A percentile compares a stretch with the other conserved stretches of the same genome.
phyloP scores from a whole-genome alignment of 2,888 invertebrate genomes.

The Drosophila pseudotakahashii region DNA sequence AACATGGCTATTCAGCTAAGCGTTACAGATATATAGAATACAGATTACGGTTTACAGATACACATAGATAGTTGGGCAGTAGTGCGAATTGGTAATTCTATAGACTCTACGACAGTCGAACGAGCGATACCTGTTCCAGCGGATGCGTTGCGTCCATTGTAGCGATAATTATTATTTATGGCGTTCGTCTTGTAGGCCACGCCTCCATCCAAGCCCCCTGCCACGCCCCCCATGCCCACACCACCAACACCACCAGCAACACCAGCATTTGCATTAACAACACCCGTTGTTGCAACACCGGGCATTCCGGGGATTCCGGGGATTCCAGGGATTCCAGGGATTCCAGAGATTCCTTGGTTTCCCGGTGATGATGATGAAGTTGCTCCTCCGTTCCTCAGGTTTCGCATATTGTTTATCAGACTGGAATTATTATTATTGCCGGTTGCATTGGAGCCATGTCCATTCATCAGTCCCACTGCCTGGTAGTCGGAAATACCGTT shows the following conservation, averaged over 20 bases:
- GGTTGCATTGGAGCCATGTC: slow-evolving; percentile 43
- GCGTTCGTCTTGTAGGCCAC: slow-evolving; percentile 81
- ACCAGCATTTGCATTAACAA: slow-evolving; percentile 15
- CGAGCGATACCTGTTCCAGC: slow-evolving; percentile 82
- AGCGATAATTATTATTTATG: slow-evolving; percentile 84
- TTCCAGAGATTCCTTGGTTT: slow-evolving; percentile 1
- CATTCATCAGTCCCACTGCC: slow-evolving; percentile 54
- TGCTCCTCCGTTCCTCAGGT: slow-evolving; percentile 64
- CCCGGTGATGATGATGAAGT: not conserved
- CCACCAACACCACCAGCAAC: slow-evolving; percentile 31
- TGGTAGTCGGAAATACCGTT: slow-evolving; percentile 57
- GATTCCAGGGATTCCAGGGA: not conserved
- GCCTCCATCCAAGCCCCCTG: slow-evolving; percentile 53
- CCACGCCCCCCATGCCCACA: slow-evolving; percentile 43
- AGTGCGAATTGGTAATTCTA: slow-evolving; percentile 19
- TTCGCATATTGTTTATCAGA: slow-evolving; percentile 66
- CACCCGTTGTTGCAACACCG: not conserved
- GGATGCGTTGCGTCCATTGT: slow-evolving; percentile 82
- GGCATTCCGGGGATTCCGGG: not conserved
- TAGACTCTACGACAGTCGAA: slow-evolving; percentile 40
- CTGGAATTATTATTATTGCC: slow-evolving; percentile 49
- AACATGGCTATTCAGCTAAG: not conserved
- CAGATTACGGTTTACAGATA: slow-evolving; percentile 21
- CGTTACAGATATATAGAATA: slow-evolving; percentile 5
- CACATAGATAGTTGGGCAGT: slow-evolving; percentile 25